Evolutionary conservation across 1,140 invertebrate species (phyloP).

Genomic region (Araneus ventricosus): DNA sequence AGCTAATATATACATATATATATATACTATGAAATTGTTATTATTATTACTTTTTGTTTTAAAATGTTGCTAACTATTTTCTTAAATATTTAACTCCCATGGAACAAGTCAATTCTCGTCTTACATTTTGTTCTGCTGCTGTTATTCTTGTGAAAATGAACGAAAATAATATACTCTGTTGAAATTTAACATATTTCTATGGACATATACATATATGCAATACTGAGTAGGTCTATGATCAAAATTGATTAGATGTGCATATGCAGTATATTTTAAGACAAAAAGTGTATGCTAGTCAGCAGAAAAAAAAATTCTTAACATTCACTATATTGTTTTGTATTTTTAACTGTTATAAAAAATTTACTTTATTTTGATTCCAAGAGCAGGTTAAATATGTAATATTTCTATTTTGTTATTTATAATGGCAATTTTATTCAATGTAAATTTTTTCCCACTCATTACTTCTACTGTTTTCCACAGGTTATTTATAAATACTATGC

Average conservation of each 20-base stretch:
- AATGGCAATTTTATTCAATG: not conserved
- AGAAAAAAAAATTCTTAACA: not conserved
- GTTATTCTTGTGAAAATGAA: constrained; percentile 66
- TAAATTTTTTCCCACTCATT: too few species aligned
- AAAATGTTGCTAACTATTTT: constrained; percentile 62
- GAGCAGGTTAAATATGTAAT: constrained; percentile 73
- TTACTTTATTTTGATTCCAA: constrained; percentile 36
- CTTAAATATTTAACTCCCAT: constrained; percentile 63
- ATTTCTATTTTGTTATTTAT: constrained; percentile 14
- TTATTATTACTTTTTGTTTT: constrained; percentile 52
- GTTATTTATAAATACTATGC: too few species aligned
- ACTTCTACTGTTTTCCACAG: too few species aligned
- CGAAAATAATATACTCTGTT: constrained; percentile 73
- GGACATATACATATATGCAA: constrained; percentile 69
- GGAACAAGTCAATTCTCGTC: constrained; percentile 42
- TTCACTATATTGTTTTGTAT: not conserved
- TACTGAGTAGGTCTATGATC: constrained; percentile 72
- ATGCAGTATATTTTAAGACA: constrained; percentile 69
- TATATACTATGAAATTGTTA: constrained; percentile 46
- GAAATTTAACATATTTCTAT: constrained; percentile 75
- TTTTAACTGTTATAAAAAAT: not conserved
- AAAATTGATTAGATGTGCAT: constrained; percentile 70
- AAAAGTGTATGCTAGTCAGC: constrained; percentile 38
- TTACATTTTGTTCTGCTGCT: constrained; percentile 51
- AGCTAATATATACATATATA: constrained; percentile 67